Conservation (phyloP, 2,797 vertebrate genomes). For the Pseudomugil tenellus region DNA sequence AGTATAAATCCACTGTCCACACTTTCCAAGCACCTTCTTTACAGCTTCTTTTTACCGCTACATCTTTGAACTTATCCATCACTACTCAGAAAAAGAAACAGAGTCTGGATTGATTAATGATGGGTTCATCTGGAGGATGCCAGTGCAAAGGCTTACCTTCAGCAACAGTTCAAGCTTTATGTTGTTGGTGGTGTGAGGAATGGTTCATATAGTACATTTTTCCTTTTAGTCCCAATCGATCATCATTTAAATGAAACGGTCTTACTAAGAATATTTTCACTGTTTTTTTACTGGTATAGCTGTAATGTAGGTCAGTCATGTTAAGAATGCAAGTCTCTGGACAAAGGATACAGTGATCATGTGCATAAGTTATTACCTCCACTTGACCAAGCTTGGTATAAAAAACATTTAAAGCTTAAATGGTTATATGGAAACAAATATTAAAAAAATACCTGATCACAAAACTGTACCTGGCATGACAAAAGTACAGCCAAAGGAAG, state of each 20-base stretch:
- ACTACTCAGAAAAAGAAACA: not conserved
- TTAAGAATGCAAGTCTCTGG: not conserved
- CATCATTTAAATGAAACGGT: not conserved
- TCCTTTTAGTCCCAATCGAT: not conserved
- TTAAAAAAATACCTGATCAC: no score
- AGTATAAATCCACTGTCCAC: constrained; percentile 2
- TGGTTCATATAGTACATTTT: not conserved
- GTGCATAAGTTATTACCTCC: not conserved
- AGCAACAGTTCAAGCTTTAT: not conserved
- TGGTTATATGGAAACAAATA: constrained; percentile 4
- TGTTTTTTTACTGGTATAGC: not conserved
- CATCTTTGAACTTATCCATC: not conserved
- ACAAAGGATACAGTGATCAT: constrained; percentile 1
- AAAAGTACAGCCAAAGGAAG: no score
- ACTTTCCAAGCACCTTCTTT: constrained; percentile 5
- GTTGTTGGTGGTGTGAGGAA: not conserved
- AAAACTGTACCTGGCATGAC: no score
- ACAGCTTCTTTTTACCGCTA: not conserved
- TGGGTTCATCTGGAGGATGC: not conserved
- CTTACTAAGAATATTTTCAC: not conserved
- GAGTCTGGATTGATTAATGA: not conserved
- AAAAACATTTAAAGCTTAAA: not conserved
- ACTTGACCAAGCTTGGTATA: not conserved
- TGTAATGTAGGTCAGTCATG: no score
- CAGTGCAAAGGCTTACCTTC: not conserved